Evolutionary conservation across 2,113 vertebrate species (phyloP).

Genomic region (Tragelaphus buxtoni): DNA sequence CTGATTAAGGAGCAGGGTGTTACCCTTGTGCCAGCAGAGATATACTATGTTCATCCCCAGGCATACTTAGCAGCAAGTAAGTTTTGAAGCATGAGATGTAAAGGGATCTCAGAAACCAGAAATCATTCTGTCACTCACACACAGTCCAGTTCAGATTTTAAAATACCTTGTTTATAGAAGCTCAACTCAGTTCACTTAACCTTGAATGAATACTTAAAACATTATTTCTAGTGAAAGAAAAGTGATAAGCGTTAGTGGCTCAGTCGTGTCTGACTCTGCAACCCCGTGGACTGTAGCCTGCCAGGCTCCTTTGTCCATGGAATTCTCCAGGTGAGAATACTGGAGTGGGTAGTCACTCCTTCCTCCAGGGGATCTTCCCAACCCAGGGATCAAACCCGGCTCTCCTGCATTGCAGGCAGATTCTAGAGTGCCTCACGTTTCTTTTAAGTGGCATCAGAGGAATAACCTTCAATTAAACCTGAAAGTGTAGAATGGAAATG

Average conservation of each 20-base stretch:
- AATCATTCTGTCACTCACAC: neutral
- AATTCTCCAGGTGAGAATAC: neutral
- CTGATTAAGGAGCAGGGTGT: neutral
- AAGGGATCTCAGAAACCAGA: neutral
- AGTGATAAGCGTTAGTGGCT: neutral
- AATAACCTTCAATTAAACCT: conserved; percentile 73
- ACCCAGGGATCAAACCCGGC: neutral
- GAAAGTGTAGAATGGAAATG: conserved; percentile 62
- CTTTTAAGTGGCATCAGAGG: conserved; percentile 64
- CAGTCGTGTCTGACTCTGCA: neutral
- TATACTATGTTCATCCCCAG: neutral
- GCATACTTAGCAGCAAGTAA: neutral
- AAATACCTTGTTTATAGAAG: conserved; percentile 9
- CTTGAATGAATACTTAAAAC: conserved; percentile 54
- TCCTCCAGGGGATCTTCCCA: neutral
- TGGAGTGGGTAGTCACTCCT: neutral
- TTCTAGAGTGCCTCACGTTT: conserved; percentile 53
- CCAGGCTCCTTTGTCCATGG: neutral
- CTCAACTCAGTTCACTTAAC: conserved; percentile 29
- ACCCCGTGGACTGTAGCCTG: neutral
- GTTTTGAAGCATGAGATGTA: neutral
- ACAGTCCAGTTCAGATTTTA: neutral
- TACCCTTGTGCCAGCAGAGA: too few relatives aligned
- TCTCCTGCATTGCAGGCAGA: neutral
- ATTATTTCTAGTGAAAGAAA: conserved; percentile 5